phyloP scores from a whole-genome alignment of 2,888 invertebrate genomes.

The Cetonia aurata region DNA sequence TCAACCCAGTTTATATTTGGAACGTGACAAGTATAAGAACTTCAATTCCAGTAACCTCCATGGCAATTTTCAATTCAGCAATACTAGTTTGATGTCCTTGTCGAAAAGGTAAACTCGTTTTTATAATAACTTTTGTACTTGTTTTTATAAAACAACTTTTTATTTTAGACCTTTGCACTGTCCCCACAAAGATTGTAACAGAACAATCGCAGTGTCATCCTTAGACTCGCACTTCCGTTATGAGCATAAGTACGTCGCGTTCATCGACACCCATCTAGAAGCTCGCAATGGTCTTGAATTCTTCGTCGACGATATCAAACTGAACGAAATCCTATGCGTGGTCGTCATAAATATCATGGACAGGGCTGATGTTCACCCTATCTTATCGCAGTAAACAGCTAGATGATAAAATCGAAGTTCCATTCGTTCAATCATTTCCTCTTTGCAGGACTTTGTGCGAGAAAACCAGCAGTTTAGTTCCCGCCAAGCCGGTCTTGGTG shows the following conservation, averaged over 20 bases:
- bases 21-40: constrained; percentile 13
- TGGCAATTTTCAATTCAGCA: constrained; percentile 23
- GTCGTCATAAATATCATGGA: constrained; percentile 53
- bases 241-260: constrained; percentile 67
- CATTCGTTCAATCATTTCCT: background rate
- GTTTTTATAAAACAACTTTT: constrained; percentile 3
- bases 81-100: constrained; percentile 35
- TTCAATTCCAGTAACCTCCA: background rate
- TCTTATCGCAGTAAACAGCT: background rate
- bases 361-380: constrained; percentile 45
- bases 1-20: constrained; percentile 39
- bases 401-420: background rate
- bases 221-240: constrained; percentile 70
- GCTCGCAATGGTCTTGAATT: constrained; percentile 60
- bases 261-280: constrained; percentile 57
- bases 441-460: constrained; percentile 21
- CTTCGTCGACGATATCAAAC: constrained; percentile 57
- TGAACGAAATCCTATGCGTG: constrained; percentile 58
- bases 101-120: constrained; percentile 46
- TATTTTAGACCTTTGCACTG: constrained; percentile 67
- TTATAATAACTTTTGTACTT: background rate
- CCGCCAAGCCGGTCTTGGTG: constrained; percentile 54
- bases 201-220: constrained; percentile 69
- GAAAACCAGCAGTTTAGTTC: constrained; percentile 12
- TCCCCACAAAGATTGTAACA: constrained; percentile 68